A percentile compares a stretch with the other conserved stretches of the same genome.
Evolutionary conservation across 2,113 vertebrate species (phyloP).

Genomic region (Scopus umbretta): DNA sequence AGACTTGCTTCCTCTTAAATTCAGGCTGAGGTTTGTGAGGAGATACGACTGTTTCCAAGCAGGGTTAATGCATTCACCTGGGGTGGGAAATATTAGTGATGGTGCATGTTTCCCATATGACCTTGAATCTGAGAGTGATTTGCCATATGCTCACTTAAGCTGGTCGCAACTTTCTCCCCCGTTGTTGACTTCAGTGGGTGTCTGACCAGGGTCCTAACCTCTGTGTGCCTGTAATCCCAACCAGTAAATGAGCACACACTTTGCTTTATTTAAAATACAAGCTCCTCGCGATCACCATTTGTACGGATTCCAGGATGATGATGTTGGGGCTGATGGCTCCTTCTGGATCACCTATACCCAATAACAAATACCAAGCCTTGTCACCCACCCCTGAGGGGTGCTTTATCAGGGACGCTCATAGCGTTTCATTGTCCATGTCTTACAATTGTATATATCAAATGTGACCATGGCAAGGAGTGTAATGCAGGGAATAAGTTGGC

Average conservation of each 20-base stretch:
- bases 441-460: background rate
- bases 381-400: background rate
- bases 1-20: background rate
- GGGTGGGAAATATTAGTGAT: slow-evolving; percentile 1
- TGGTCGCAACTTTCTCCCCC: background rate
- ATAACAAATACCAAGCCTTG: background rate
- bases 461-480: background rate
- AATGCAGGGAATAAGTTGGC: background rate
- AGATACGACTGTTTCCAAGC: background rate
- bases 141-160: slow-evolving; percentile 29
- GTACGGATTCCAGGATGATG: background rate
- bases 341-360: background rate
- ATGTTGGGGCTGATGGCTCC: background rate
- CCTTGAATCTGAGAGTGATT: slow-evolving; percentile 20
- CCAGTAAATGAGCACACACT: background rate
- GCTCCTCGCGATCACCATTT: background rate
- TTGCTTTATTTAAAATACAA: background rate
- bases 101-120: background rate
- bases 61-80: slow-evolving; percentile 33
- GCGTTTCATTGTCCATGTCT: background rate
- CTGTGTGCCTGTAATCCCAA: background rate
- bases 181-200: background rate
- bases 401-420: background rate
- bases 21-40: background rate
- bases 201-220: background rate